These are phyloP conservation scores for Melanargia galathea DNA, from an alignment of 2,888 invertebrate species.

Conservation along the genomic window DNA sequence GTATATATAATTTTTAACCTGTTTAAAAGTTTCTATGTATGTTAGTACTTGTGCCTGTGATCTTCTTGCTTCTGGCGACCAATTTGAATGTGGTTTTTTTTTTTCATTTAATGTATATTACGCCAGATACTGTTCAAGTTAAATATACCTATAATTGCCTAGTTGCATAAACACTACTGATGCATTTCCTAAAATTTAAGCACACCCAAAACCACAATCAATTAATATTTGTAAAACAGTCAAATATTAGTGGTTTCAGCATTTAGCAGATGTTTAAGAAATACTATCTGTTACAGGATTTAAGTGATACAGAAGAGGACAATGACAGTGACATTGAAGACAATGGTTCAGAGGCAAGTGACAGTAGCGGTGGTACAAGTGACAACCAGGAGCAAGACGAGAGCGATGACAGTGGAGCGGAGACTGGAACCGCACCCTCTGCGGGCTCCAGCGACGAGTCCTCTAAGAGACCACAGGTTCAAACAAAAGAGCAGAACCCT, in stretches of 20 bases:
- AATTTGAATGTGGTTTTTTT: no score
- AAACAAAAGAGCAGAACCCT: slow-evolving; percentile 37
- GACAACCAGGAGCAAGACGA: slow-evolving; percentile 54
- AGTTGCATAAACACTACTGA: no score
- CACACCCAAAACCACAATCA: no score
- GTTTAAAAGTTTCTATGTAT: no score
- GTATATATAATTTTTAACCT: no score
- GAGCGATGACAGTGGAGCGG: slow-evolving; percentile 71
- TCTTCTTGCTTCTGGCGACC: no score
- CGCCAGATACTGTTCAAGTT: no score
- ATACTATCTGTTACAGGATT: slow-evolving; percentile 49
- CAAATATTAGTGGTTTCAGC: background rate
- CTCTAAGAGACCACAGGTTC: slow-evolving; percentile 45
- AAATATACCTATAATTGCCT: no score
- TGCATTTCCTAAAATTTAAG: no score
- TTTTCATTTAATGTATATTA: no score
- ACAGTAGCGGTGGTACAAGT: slow-evolving; percentile 4
- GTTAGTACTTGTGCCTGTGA: no score
- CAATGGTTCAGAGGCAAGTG: slow-evolving; percentile 53
- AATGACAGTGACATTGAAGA: slow-evolving; percentile 40
- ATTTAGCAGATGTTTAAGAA: background rate
- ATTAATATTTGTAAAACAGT: background rate
- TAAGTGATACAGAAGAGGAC: slow-evolving; percentile 60
- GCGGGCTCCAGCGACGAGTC: slow-evolving; percentile 51
- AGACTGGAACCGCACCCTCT: slow-evolving; percentile 57